Evolutionary conservation across 2,888 invertebrate species (phyloP).

Genomic region (Tetragonula carbonaria): DNA sequence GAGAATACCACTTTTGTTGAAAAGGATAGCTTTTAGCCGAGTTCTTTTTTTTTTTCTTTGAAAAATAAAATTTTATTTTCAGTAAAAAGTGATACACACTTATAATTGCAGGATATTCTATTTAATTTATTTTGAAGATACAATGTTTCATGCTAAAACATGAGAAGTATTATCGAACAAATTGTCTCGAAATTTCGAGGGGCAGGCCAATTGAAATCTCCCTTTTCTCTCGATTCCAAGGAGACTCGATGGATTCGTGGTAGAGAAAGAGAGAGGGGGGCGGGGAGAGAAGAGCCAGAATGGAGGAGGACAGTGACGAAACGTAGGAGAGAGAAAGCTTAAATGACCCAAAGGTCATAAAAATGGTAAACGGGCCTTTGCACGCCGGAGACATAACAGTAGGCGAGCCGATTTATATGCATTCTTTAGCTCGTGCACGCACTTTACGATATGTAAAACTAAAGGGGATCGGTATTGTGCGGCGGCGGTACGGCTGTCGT

Average conservation of each 20-base stretch:
- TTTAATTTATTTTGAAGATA: too few species aligned
- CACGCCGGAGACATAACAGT: slow-evolving; percentile 78
- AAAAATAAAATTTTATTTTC: too few species aligned
- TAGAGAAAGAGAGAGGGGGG: not conserved
- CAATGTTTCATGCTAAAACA: too few species aligned
- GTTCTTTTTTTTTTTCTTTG: too few species aligned
- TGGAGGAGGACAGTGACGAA: not conserved
- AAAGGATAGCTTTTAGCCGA: too few species aligned
- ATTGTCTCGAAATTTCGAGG: too few species aligned
- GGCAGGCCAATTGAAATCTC: not conserved
- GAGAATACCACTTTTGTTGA: too few species aligned
- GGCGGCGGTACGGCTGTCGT: slow-evolving; percentile 70
- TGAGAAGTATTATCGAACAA: too few species aligned
- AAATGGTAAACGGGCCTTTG: slow-evolving; percentile 74
- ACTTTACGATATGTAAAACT: slow-evolving; percentile 81
- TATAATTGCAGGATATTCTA: too few species aligned
- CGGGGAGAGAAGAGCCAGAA: slow-evolving; percentile 2
- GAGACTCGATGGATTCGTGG: slow-evolving; percentile 7
- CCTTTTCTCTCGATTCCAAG: slow-evolving; percentile 1
- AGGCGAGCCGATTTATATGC: slow-evolving; percentile 77
- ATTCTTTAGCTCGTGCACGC: slow-evolving; percentile 74
- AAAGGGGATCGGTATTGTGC: slow-evolving; percentile 71
- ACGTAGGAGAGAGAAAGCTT: slow-evolving; percentile 25
- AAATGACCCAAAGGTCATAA: slow-evolving; percentile 72
- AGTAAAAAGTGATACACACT: too few species aligned